Evolutionary conservation across 2,797 vertebrate genomes (phyloP).

Genomic region (Chelon labrosus): DNA sequence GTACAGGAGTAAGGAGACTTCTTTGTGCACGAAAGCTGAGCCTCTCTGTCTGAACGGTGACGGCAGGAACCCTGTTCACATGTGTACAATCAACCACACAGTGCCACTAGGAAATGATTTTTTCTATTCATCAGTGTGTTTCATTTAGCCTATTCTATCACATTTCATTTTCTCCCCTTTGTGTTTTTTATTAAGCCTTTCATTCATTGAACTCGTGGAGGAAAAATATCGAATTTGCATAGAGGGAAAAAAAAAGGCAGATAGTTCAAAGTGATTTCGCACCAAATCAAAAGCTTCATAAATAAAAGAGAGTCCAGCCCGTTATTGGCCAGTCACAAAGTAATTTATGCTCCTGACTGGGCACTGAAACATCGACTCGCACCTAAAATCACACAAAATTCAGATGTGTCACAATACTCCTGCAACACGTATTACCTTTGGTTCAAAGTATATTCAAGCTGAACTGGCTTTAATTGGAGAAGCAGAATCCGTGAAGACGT

Average conservation of each 20-base stretch:
- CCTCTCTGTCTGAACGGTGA: slow-evolving; percentile 27
- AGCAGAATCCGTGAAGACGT: not conserved
- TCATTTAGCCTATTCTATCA: slow-evolving; percentile 45
- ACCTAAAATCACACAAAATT: not conserved
- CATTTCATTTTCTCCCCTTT: slow-evolving; percentile 42
- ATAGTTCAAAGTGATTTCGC: slow-evolving; percentile 39
- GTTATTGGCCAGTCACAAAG: not conserved
- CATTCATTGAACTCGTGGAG: slow-evolving; percentile 37
- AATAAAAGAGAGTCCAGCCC: slow-evolving; percentile 19
- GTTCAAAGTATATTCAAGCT: slow-evolving; percentile 7
- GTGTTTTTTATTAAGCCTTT: slow-evolving; percentile 43
- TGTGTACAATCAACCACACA: slow-evolving; percentile 29
- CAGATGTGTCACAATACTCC: not conserved
- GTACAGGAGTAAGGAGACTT: too few species aligned
- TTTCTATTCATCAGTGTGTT: slow-evolving; percentile 44
- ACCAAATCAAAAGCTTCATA: slow-evolving; percentile 26
- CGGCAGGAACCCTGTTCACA: slow-evolving; percentile 19
- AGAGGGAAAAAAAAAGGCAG: slow-evolving; percentile 22
- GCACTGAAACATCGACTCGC: slow-evolving; percentile 1
- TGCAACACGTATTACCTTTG: not conserved
- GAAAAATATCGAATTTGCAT: slow-evolving; percentile 53
- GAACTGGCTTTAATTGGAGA: slow-evolving; percentile 9
- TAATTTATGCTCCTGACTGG: slow-evolving; percentile 8
- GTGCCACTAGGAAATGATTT: slow-evolving; percentile 30
- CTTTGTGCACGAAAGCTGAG: slow-evolving; percentile 11